phyloP scores from a whole-genome alignment of 2,888 invertebrate genomes.

The Hermaeophaga mercurialis region DNA sequence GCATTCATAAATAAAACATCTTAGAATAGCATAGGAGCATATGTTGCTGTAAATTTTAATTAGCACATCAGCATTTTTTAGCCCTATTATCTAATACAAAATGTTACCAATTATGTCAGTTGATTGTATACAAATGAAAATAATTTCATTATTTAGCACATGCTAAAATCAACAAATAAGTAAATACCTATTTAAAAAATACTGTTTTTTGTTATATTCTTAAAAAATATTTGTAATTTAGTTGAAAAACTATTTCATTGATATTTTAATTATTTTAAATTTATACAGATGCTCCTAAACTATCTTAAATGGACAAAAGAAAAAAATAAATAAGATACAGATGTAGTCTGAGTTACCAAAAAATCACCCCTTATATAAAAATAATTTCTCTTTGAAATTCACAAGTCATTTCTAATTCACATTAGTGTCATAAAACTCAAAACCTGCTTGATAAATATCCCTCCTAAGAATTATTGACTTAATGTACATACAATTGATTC shows the following conservation, averaged over 20 bases:
- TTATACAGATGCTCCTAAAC: background rate
- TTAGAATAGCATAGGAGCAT: background rate
- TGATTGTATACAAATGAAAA: no score
- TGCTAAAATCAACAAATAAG: no score
- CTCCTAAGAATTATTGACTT: constrained; percentile 32
- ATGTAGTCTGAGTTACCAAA: background rate
- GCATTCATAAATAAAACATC: constrained; percentile 5
- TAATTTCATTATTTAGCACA: no score
- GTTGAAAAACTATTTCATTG: no score
- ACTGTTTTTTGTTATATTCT: no score
- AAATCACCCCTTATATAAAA: constrained; percentile 35
- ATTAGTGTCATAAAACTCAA: background rate
- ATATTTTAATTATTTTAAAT: no score
- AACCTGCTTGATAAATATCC: background rate
- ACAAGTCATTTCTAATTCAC: constrained; percentile 27
- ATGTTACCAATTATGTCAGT: no score
- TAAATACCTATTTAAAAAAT: no score
- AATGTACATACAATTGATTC: constrained; percentile 32
- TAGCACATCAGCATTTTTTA: no score
- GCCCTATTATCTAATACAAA: no score
- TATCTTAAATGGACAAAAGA: background rate
- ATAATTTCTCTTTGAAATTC: constrained; percentile 33
- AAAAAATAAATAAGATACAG: constrained; percentile 21
- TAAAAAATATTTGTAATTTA: no score
- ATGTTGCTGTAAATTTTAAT: no score